Base-by-base conservation (phyloP, 2,888 invertebrate genomes). In the Lepidocyrtinus sp. region DNA sequence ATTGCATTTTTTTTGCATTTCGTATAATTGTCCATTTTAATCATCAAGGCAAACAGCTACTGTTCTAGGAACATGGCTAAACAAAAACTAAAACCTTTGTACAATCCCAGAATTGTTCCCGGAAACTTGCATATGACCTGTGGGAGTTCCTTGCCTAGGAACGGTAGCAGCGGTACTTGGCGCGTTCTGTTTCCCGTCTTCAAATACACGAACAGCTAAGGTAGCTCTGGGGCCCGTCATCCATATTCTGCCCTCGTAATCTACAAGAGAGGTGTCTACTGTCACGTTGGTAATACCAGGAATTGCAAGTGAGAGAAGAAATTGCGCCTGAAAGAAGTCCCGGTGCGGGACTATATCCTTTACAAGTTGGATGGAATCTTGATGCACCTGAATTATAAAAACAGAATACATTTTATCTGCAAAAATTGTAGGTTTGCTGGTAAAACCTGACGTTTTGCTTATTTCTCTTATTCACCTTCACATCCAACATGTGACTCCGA, bases 271-370 rank as follows among this genome's bases (percentile, higher is more conserved):
- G 0, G 96, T 95, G 88, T 96, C 95, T 5, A 96, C 93, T 0
- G 93, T 93, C 26, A 97, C 93, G 0, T 90, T 90, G 3, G 87
- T 86, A 12, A 86, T 25, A 27, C 87, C 86, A 19, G 87, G 78
- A 12, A 88, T 89, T 83, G 90, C 90, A 21, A 96, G 93, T 0
- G 93, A 92, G 46, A 98, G 90, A 68, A 98, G 90, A 89, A 98
- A 97, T 88, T 96, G 96, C 0, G 96, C 95, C 0, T 95, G 94
- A 89, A 98, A 96, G 90, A 97, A 98, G 88, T 98, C 98, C 26
- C 96, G 93, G 87, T 97, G 95, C 0, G 97, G 97, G 9, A 93
- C 92, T 1, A 96, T 96, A 0, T 86, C 85, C 72, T 86, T 88
- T 85, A 83, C 85, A 27, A 86, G 75, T 46, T 83, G 84, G 1